A percentile compares a stretch with the other conserved stretches of the same genome.
Conservation (phyloP, 2,113 vertebrate genomes). For the Etheostoma spectabile region DNA sequence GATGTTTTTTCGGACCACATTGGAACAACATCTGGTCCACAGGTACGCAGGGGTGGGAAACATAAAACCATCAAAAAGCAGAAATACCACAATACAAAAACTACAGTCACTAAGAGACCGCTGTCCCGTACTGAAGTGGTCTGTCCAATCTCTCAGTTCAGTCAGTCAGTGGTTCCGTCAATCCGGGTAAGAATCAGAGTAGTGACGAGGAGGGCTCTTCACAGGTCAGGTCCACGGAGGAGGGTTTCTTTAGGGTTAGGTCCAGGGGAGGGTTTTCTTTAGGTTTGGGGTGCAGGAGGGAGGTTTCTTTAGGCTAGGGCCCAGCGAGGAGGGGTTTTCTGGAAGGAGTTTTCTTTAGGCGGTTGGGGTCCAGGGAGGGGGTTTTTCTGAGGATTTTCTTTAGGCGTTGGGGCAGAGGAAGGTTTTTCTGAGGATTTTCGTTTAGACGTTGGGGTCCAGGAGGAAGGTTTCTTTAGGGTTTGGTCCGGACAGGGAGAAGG, state of each 20-base stretch:
- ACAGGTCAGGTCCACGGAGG: not conserved
- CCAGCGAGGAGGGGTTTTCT: not conserved
- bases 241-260: no score
- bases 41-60: slow-evolving; percentile 26
- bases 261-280: no score
- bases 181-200: slow-evolving; percentile 50
- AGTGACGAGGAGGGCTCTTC: not conserved
- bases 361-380: no score
- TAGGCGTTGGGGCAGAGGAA: no score
- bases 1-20: slow-evolving; percentile 20
- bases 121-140: not conserved
- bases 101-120: slow-evolving; percentile 15
- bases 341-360: no score
- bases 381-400: no score
- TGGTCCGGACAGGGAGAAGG: no score
- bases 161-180: slow-evolving; percentile 52
- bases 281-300: no score
- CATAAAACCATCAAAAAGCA: slow-evolving; percentile 27
- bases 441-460: no score
- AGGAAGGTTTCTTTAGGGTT: no score
- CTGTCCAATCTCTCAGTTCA: slow-evolving; percentile 7
- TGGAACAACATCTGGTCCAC: slow-evolving; percentile 50
- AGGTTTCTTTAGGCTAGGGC: not conserved
- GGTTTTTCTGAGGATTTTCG: no score
- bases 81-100: slow-evolving; percentile 61